A percentile compares a stretch with the other conserved stretches of the same genome.
Conservation (phyloP, 1,140 invertebrate genomes). For the Calycopis cecrops region DNA sequence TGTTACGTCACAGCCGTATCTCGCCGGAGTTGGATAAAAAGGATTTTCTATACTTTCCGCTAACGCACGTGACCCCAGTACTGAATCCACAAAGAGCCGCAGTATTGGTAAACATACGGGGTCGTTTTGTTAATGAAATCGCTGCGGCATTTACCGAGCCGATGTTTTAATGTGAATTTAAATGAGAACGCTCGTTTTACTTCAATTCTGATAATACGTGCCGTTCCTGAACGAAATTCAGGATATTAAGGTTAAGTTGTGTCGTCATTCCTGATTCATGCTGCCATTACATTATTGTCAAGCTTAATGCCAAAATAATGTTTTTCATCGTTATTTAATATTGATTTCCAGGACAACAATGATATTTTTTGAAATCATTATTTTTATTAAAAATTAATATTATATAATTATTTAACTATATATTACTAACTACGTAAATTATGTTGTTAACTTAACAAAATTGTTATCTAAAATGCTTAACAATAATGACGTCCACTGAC, state of each 20-base stretch:
- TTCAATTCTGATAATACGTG: constrained; percentile 7
- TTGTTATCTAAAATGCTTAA: no score
- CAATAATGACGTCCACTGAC: no score
- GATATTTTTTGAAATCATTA: no score
- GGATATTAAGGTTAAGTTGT: constrained; percentile 11
- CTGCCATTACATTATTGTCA: constrained; percentile 3
- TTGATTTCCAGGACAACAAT: no score
- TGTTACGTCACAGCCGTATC: constrained; percentile 24
- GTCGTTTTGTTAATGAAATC: constrained; percentile 10
- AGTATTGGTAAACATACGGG: constrained; percentile 30
- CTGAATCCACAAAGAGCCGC: constrained; percentile 25
- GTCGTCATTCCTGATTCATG: constrained; percentile 5
- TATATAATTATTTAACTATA: no score
- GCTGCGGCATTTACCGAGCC: constrained; percentile 13
- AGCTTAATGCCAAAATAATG: not conserved
- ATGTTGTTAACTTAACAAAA: no score
- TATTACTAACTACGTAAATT: no score
- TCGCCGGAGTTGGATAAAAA: constrained; percentile 25
- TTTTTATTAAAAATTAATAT: no score
- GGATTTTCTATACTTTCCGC: constrained; percentile 34
- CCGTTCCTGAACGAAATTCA: not conserved
- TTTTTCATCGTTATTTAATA: no score
- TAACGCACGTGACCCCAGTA: constrained; percentile 36
- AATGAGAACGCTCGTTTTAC: constrained; percentile 9
- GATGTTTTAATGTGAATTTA: constrained; percentile 10